Evolutionary conservation across 1,140 invertebrate species (phyloP), one percentile per base, ranked within the genome.

Genomic region (Tetragonula clypearis): DNA sequence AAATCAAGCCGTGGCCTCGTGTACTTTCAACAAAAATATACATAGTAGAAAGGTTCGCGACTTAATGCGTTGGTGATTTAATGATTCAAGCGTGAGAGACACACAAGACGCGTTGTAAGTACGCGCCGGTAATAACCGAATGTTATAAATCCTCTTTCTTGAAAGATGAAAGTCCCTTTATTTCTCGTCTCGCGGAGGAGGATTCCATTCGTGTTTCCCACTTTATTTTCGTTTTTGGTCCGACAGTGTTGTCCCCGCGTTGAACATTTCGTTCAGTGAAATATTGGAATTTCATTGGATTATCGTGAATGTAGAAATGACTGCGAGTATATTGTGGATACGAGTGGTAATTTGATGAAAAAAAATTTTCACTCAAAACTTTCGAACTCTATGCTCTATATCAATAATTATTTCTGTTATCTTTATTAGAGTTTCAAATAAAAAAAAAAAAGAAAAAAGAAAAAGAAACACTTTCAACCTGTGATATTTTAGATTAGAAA

Each of bases 41-140:
- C 60, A 9, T 49, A n/a, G 75, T 49, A 78, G 58, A 23, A 66
- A 49, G 79, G 56, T 30, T 73, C n/a, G 79, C 49, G 56, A 23
- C 55, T 30, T 69, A 81, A 71, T 69, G 65, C 55, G 23, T 60
- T 49, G 68, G 56, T 62, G 79, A 81, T 56, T 60, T 58, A 80
- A 71, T 55, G 53, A 80, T n/a, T 56, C 53, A 26, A 53, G 26
- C 17, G 21, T 26, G 49, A 79, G 53, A 58, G 23, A 79, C 53
- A 79, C 53, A 26, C 56, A 69, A 79, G 56, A 56, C 53, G 49
- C 62, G 26, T 68, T 55, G 49, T 41, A 41, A 69, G 53, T 26
- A 26, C 19, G 15, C 53, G 30, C 41, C 30, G 14, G 15, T 21
- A 69, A 41, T 71, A 56, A 30, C 30, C 12, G 21, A 79, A 56